These are phyloP conservation scores for Scaptomyza montana DNA, from an alignment of 1,140 invertebrate genomes.

Conservation along the genomic window DNA sequence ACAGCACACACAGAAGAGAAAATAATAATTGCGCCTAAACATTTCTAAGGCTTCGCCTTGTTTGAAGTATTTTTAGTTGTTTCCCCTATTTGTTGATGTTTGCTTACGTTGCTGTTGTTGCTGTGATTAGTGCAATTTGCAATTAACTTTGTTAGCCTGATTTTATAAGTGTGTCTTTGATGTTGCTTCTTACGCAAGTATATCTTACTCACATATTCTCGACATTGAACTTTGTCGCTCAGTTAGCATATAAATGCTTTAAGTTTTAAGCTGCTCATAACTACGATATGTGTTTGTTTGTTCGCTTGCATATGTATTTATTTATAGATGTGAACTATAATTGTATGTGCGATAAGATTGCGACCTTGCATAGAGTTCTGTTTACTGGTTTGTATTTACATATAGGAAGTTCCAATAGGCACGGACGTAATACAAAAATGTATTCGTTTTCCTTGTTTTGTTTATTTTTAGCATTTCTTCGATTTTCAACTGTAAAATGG, in stretches of 20 bases:
- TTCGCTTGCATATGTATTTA: background rate
- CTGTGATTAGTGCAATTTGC: constrained; percentile 45
- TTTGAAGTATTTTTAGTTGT: constrained; percentile 74
- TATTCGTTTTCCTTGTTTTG: too few relatives aligned
- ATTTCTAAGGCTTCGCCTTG: constrained; percentile 64
- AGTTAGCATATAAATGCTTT: constrained; percentile 26
- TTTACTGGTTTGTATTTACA: background rate
- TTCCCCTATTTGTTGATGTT: constrained; percentile 7
- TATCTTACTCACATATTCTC: constrained; percentile 29
- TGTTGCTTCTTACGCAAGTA: constrained; percentile 38
- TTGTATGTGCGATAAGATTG: constrained; percentile 27
- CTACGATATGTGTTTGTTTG: background rate
- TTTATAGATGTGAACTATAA: background rate
- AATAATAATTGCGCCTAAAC: constrained; percentile 67
- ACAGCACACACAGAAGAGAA: constrained; percentile 6
- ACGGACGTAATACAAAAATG: background rate
- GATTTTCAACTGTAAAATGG: too few relatives aligned
- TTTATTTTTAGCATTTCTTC: too few relatives aligned
- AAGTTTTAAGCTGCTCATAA: background rate
- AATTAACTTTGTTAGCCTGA: constrained; percentile 50
- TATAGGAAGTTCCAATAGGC: background rate
- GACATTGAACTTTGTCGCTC: constrained; percentile 52
- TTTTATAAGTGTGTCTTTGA: background rate
- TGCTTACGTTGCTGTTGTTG: constrained; percentile 33
- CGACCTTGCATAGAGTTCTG: constrained; percentile 26